These are phyloP conservation scores for Sapajus apella DNA, from an alignment of 2,113 vertebrate species.

Conservation along the genomic window DNA sequence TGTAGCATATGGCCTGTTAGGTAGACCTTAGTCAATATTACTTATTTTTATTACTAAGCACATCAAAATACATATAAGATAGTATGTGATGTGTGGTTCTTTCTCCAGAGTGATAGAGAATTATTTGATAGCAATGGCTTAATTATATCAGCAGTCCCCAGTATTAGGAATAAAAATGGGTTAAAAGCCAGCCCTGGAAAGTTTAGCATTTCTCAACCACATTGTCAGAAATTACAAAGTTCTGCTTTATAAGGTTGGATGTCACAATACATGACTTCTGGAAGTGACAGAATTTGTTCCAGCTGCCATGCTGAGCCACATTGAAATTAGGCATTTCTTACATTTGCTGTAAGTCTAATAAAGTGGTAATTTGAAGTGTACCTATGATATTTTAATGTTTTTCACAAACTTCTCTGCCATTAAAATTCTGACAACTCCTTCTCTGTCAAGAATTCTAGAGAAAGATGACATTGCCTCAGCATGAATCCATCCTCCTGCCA, in stretches of 20 bases:
- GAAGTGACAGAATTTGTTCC: not conserved
- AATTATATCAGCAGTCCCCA: not conserved
- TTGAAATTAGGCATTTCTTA: not conserved
- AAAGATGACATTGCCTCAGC: not conserved
- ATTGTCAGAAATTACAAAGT: not conserved
- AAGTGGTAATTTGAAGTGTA: not conserved
- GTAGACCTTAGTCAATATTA: not conserved
- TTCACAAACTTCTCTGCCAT: not conserved
- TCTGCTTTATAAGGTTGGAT: not conserved
- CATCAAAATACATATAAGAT: not conserved
- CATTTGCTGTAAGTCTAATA: not conserved
- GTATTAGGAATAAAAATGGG: not conserved
- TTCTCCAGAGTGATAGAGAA: not conserved
- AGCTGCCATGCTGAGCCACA: not conserved
- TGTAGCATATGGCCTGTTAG: not conserved
- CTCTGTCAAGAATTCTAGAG: not conserved
- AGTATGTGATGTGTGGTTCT: not conserved
- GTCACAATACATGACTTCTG: not conserved
- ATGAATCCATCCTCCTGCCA: not conserved
- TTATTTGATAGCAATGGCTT: not conserved
- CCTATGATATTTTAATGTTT: not conserved
- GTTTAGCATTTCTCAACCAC: not conserved
- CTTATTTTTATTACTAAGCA: not conserved
- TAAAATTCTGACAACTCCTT: constrained; percentile 23
- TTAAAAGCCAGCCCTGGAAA: not conserved